Evolutionary conservation across 2,797 vertebrate species (phyloP), one percentile per base, ranked within the genome.

Genomic region (Centropyge bicolor): DNA sequence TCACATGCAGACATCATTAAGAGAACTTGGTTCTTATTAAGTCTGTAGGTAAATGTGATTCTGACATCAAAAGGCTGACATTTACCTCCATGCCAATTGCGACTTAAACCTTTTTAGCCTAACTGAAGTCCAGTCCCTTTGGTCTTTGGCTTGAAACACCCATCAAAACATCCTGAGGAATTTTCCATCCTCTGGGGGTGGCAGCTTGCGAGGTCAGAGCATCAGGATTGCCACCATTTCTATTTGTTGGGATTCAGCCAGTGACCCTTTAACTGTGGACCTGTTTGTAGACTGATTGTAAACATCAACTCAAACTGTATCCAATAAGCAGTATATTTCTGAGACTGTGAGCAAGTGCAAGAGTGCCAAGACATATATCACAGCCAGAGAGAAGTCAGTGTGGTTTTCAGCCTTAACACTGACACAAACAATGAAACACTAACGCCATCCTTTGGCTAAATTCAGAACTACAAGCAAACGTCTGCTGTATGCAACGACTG

Each of bases 1-100:
- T 78, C 77, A 84, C 76, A 84, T 86, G 81, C 86, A 69, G 77
- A 52, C 60, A 49, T 67, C 72, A 71, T 88, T 83, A 77, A 67
- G 57, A 74, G 65, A 38, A 72, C 43, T 45, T 74, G 71, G 62
- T 63, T 68, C 59, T 70, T 22, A 22, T 77, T 70, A 70, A 48
- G 59, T 54, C 45, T 80, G 78, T 49, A 45, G 68, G 72, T 59
- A 20, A 41, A 83, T 62, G 40, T 80, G 45, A 76, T 70, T 56
- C 43, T 38, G 68, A 31, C 63, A 67, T 56, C 13, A 64, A 57
- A 74, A 38, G 64, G 27, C 27, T 31, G 27, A 31, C 27, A n/a
- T 71, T 70, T 76, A 51, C 54, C 16, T 83, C 41, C 14, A 4
- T 61, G 27, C 46, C 45, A 66, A 35, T 38, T 54, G 64, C 38